Base-by-base conservation (phyloP, 2,888 invertebrate genomes). In the Drosophila longiperda region DNA sequence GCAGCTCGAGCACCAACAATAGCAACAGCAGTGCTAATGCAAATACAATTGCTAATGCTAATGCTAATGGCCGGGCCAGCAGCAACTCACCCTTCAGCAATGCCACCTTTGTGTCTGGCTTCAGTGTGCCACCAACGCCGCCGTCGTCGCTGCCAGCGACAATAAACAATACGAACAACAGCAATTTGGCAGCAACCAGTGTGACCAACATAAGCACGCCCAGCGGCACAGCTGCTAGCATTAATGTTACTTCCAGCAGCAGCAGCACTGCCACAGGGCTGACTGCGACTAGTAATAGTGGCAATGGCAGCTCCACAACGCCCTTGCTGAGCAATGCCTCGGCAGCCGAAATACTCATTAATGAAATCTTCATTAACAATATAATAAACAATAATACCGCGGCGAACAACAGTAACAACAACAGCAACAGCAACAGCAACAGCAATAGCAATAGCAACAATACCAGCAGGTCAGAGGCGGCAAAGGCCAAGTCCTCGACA, bases 361-460 rank as follows among this genome's bases (percentile, higher is more conserved):
- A 92, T 88, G 93, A 92, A 83, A 92, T 92, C 60, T 92, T 92
- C 81, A 92, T 92, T 78, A 92, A 92, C 82, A 93, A 92, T 69
- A 92, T 92, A 52, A 92, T 91, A 65, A 91, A 92, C 83, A 91
- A 91, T 66, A 92, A 92, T 82, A 78, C 78, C 33, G 78, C 72
- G 45, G 57, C 68, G n/a, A 66, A 58, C 65, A 67, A 74, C 75
- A 65, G 72, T 68, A 63, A 73, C 67, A 32, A 78, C 55, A 68
- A 74, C 67, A 32, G 80, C 55, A 68, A 74, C 74, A 66, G 73
- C 70, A 61, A 73, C 67, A 32, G 79, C 55, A 68, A 74, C 67
- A 32, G 80, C 55, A 68, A 74, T 72, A 66, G 73, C 70, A 61
- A 73, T 23, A 23, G 45, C 45, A 45, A 45, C 67, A 29, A 79